Evolutionary conservation across 2,888 invertebrate genomes (phyloP).

Genomic region (Chrysolina oricalcia): DNA sequence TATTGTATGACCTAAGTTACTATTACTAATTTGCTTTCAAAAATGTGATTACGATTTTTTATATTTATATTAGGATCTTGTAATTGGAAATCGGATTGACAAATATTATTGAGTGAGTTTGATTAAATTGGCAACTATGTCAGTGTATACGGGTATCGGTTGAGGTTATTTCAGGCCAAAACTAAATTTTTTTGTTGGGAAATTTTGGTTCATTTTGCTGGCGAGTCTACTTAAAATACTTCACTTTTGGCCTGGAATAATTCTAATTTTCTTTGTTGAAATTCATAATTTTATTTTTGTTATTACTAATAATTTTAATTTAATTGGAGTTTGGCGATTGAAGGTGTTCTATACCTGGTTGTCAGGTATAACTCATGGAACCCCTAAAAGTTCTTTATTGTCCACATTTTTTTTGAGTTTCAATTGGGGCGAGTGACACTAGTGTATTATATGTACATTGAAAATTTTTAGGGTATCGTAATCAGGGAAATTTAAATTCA

Average conservation of each 20-base stretch:
- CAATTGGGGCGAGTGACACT: slow-evolving; percentile 22
- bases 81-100: slow-evolving; percentile 4
- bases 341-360: slow-evolving; percentile 42
- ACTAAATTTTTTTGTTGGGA: not conserved
- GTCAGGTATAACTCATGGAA: slow-evolving; percentile 28
- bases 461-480: slow-evolving; percentile 45
- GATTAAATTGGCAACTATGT: slow-evolving; percentile 29
- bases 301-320: slow-evolving; percentile 27
- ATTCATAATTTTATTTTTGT: slow-evolving; percentile 33
- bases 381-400: slow-evolving; percentile 25
- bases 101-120: slow-evolving; percentile 1
- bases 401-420: slow-evolving; percentile 17
- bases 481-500: slow-evolving; percentile 45
- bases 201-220: not conserved
- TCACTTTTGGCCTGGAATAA: slow-evolving; percentile 17
- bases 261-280: slow-evolving; percentile 22
- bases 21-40: slow-evolving; percentile 16
- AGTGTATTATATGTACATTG: slow-evolving; percentile 45
- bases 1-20: not conserved
- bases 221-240: not conserved
- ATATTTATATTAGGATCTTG: slow-evolving; percentile 3
- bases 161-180: slow-evolving; percentile 24
- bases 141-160: slow-evolving; percentile 33
- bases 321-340: not conserved
- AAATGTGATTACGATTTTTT: slow-evolving; percentile 11